Evolutionary conservation across 2,113 vertebrate species (phyloP), one percentile per base, ranked within the genome.

Genomic region (Tetraodon nigroviridis): DNA sequence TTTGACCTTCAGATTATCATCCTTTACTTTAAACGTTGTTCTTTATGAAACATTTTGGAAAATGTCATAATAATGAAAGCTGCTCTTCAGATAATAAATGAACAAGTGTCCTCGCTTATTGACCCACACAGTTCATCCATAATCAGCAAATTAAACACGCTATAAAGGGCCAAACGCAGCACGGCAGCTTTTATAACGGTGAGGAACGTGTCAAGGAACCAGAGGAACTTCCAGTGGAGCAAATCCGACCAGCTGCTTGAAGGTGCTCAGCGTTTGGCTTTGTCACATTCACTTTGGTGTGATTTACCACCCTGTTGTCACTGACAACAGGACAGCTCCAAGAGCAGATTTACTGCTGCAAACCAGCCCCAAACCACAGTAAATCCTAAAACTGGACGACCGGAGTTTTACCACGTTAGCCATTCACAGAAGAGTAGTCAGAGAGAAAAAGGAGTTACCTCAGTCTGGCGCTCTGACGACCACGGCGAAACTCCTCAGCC

Each of bases 231-330:
- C 20, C 16, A 45, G 41, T 12, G 10, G 13, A 18, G 6, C 47
- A 19, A 54, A 20, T 14, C 48, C 3, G 20, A 55, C n/a, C 65
- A 58, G 60, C 68, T 64, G 49, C 3, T 49, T 18, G 48, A 22
- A 45, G 20, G 3, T 22, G 51, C 42, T 53, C 14, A 70, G 27
- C 53, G n/a, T 64, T 60, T 64, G 46, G 51, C 27, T 44, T 42
- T 70, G 68, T 70, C 68, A 58, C 14, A 54, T 2, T 27, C 54
- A 69, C 48, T 69, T 58, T 22, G 17, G 21, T 40, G 7, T 49
- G 54, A 64, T 12, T 16, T 22, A 49, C 2, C 32, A 37, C 32
- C 1, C 32, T 4, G 32, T 51, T 3, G 54, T 22, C 21, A 7
- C 8, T 1, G 45, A 47, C 16, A 47, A n/a, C 48, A 27, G 7